Conservation (phyloP, 2,113 vertebrate genomes). For the Peromyscus polionotus region DNA sequence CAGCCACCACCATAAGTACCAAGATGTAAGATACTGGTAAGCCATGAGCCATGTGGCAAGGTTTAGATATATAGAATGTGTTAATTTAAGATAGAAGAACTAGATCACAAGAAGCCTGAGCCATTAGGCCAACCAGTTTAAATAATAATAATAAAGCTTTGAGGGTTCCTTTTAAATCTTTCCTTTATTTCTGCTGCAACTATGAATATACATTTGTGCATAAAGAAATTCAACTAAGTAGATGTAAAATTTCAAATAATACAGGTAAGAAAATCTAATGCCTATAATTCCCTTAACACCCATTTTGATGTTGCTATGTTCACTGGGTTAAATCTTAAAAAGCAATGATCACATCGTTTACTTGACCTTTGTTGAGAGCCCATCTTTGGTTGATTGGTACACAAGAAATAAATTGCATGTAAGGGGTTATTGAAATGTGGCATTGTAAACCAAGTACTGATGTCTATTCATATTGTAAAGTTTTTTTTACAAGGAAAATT, state of each 20-base stretch:
- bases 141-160: neutral
- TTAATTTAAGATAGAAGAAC: no score
- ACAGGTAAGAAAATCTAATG: neutral
- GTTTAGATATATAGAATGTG: no score
- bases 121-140: no score
- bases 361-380: neutral
- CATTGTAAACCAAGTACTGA: neutral
- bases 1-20: no score
- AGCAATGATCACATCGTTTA: neutral
- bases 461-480: neutral
- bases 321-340: constrained; percentile 13
- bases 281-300: constrained; percentile 36
- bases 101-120: no score
- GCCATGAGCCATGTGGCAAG: no score
- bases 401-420: neutral
- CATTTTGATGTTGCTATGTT: constrained; percentile 4
- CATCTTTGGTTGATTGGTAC: neutral
- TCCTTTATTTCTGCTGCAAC: neutral
- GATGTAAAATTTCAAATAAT: neutral
- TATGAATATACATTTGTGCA: neutral
- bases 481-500: constrained; percentile 12
- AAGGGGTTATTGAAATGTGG: constrained; percentile 11
- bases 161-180: neutral
- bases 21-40: no score
- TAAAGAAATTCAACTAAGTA: constrained; percentile 45